Evolutionary conservation across 2,888 invertebrate species (phyloP), one percentile per base, ranked within the genome.

Genomic region (Catotricha subobsoleta): DNA sequence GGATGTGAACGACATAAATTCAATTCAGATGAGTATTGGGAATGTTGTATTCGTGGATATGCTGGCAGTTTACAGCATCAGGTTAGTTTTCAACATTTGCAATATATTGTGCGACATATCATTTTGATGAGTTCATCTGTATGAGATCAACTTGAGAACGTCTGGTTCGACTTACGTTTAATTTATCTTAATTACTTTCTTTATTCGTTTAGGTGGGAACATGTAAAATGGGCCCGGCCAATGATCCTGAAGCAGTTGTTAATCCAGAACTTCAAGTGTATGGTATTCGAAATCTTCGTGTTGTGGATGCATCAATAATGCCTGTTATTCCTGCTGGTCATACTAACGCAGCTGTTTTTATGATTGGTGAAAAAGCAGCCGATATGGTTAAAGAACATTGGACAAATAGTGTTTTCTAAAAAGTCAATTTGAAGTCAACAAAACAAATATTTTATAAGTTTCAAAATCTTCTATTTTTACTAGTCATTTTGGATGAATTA

Each of bases 11-110:
- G 68, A 37, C 51, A 68, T 4, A 35, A 49, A 7, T 80, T 79
- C 53, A 69, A 68, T 44, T 72, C 73, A 2, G 75, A 80, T 48
- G 58, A 65, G 12, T 83, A 84, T 54, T 83, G 81, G 81, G 67
- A 68, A 39, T 86, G 84, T 52, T 74, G 75, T 33, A 68, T 79
- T 19, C 70, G 76, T 47, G 72, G 74, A 46, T 70, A 78, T 16
- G 76, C 78, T 6, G 74, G 77, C 41, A 80, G 78, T 36, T 60
- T 82, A 48, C 80, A 80, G 45, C 80, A 80, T 54, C 74, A 76
- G 58, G 68, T 68, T 53, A n/a, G 4, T 34, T 34, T 19, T 35
- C 3, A 16, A n/a, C n/a, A n/a, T n/a, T n/a, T n/a, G n/a, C n/a
- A n/a, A n/a, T n/a, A n/a, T n/a, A n/a, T n/a, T n/a, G n/a, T n/a